These are phyloP conservation scores for Hoplodrina blanda DNA, from an alignment of 2,888 invertebrate genomes.

Conservation along the genomic window DNA sequence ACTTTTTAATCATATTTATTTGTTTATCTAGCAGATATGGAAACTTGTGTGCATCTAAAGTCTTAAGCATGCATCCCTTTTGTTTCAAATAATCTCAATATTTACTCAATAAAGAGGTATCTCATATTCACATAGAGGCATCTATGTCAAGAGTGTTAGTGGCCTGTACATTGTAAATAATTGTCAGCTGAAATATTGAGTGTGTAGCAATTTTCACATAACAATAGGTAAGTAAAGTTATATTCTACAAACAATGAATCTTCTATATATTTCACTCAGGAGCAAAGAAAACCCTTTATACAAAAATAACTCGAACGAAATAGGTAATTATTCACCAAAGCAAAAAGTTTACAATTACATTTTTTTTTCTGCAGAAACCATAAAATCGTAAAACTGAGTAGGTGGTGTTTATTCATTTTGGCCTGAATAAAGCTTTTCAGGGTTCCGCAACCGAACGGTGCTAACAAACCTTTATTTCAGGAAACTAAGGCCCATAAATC, in stretches of 20 bases:
- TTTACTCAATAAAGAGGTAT: too few relatives aligned
- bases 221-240: conserved; percentile 4
- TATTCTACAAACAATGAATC: neutral
- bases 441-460: too few relatives aligned
- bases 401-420: conserved; percentile 15
- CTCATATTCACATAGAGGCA: too few relatives aligned
- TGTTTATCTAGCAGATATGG: too few relatives aligned
- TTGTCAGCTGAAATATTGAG: neutral
- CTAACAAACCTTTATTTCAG: too few relatives aligned
- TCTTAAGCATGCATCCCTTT: too few relatives aligned
- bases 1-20: too few relatives aligned
- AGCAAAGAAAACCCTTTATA: neutral
- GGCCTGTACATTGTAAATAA: too few relatives aligned
- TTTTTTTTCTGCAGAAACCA: conserved; percentile 5
- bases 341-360: conserved; percentile 37
- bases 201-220: neutral
- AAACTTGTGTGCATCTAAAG: too few relatives aligned
- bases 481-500: too few relatives aligned
- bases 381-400: conserved; percentile 6
- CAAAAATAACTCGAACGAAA: conserved; percentile 7
- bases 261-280: conserved; percentile 2
- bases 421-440: neutral
- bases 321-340: conserved; percentile 18
- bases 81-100: too few relatives aligned
- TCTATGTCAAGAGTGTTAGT: too few relatives aligned